Evolutionary conservation across 2,113 vertebrate genomes (phyloP).

Genomic region (Chamaetylas fuelleborni): DNA sequence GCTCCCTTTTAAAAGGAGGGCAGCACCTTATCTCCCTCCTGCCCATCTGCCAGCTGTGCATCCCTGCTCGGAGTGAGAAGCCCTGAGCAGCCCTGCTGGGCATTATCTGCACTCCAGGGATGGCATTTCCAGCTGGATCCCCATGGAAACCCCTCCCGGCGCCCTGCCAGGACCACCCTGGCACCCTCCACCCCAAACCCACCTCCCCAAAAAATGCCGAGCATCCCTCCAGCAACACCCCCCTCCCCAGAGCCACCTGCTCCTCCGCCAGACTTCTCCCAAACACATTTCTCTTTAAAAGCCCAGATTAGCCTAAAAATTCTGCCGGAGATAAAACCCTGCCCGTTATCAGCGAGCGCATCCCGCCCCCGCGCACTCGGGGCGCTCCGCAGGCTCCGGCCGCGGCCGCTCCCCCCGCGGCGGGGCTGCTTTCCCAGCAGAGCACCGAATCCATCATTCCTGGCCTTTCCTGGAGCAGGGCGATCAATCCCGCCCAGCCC

Average conservation of each 20-base stretch:
- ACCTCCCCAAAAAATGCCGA: background rate
- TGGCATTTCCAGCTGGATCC: background rate
- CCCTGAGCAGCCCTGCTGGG: background rate
- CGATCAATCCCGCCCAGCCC: background rate
- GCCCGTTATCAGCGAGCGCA: constrained; percentile 7
- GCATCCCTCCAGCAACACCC: background rate
- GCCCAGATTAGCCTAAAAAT: constrained; percentile 39
- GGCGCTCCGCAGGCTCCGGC: background rate
- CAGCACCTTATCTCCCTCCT: background rate
- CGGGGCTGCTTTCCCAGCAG: background rate
- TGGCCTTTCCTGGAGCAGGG: background rate
- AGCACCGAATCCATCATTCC: constrained; percentile 32
- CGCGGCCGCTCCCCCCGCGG: too few relatives aligned
- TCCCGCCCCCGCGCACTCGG: constrained; percentile 21
- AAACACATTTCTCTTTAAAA: constrained; percentile 55
- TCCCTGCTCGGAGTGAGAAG: background rate
- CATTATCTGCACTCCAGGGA: constrained; percentile 32
- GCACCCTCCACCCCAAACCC: background rate
- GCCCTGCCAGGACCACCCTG: constrained; percentile 47
- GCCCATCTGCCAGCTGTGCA: background rate
- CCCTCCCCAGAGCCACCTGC: background rate
- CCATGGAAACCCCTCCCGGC: background rate
- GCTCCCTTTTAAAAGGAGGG: background rate
- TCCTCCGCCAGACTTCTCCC: background rate
- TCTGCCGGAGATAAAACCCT: background rate